Base-by-base conservation (phyloP, 2,888 invertebrate genomes). In the Trilocha varians region DNA sequence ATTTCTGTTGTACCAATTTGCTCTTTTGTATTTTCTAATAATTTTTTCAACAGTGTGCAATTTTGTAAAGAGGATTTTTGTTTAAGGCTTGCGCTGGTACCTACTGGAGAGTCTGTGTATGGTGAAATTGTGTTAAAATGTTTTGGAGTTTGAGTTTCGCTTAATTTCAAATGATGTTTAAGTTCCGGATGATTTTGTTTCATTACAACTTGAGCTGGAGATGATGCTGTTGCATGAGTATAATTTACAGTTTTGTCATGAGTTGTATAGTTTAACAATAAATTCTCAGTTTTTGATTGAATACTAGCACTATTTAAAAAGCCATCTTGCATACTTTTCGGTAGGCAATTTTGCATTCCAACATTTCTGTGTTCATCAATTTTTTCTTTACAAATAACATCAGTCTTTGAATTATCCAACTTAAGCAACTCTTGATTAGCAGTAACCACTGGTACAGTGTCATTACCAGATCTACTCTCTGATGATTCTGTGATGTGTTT, bases 41-140 rank as follows among this genome's bases (percentile, higher is more conserved):
- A 66, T 53, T 79, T 78, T 55, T 85, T 85, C 39, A 85, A 56
- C 43, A 85, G 62, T 41, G 79, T 82, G 62, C 80, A 84, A 49
- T 80, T 83, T 58, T 79, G 75, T 45, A 71, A 60, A 43, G 70
- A 53, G 40, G 40, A 13, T 40, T 42, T 42, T 25, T 25, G 32
- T 32, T 38, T 38, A 13, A 25, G 11, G 11, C 8, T 25, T 9
- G 8, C 25, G 11, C 25, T 25, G 25, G 25, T 25, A 25, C 25
- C 25, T 25, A 25, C 25, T 2, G 25, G 25, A 3, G 25, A 11
- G 8, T 25, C 25, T 9, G 8, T 11, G 4, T 25, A 25, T 25
- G 25, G 6, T 25, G 25, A 25, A 25, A 25, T 25, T 5, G 8
- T 8, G 11, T 25, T 25, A 25, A 25, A 25, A 9, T 25, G 6